A percentile compares a stretch with the other conserved stretches of the same genome.
Conservation (phyloP, 53 echinoderm and acorn worm genomes). For the Temnopleurus reevesii region DNA sequence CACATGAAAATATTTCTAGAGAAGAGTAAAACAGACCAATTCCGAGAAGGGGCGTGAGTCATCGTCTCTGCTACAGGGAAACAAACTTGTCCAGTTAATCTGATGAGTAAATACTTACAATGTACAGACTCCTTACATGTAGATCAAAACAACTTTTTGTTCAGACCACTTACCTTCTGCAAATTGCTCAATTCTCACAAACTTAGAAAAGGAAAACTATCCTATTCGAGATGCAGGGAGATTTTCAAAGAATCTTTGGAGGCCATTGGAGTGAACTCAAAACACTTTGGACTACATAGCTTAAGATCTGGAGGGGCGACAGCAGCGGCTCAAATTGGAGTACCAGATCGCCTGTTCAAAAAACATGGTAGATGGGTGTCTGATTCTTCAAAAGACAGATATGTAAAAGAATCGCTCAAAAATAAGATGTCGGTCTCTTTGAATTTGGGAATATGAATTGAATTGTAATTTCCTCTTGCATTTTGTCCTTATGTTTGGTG, state of each 20-base stretch:
- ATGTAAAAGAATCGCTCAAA: constrained; percentile 45
- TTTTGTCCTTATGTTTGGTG: neutral
- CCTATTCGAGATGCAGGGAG: constrained; percentile 57
- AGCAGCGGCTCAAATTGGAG: constrained; percentile 34
- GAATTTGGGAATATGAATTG: constrained; percentile 42
- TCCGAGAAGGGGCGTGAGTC: constrained; percentile 51
- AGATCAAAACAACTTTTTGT: neutral
- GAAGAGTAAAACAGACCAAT: constrained; percentile 47
- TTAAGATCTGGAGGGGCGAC: constrained; percentile 58
- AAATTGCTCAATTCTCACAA: neutral
- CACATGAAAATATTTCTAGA: constrained; percentile 23
- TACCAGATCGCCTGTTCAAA: constrained; percentile 55
- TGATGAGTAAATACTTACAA: neutral
- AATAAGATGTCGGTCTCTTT: constrained; percentile 34
- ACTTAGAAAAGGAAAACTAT: constrained; percentile 15
- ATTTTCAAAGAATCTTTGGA: constrained; percentile 43
- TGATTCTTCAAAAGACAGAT: constrained; percentile 53
- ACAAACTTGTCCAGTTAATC: constrained; percentile 16
- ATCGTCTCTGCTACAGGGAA: constrained; percentile 35
- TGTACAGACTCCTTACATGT: neutral
- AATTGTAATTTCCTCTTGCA: too few species aligned
- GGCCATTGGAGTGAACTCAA: constrained; percentile 37
- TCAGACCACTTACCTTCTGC: neutral
- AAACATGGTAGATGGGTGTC: constrained; percentile 57
- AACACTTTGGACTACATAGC: constrained; percentile 46